Evolutionary conservation across 2,113 vertebrate genomes (phyloP), one percentile per base, ranked within the genome.

Genomic region (Triplophysa tibetana): DNA sequence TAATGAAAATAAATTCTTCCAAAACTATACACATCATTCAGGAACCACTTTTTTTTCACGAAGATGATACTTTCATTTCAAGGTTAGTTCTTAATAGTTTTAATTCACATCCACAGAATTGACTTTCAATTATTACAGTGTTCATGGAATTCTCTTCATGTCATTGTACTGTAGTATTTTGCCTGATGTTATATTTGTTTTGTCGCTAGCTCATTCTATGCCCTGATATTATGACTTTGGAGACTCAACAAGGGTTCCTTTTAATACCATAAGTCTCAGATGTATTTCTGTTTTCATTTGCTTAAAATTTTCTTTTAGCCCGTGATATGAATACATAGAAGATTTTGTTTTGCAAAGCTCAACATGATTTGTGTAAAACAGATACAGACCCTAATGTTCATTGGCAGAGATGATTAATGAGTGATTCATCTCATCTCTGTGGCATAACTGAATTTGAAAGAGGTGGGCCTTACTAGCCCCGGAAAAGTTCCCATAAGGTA

Each of bases 361-460:
- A 13, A 41, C 58, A 56, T 61, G 21, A 33, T 73, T 70, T 56
- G 48, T 65, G 48, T 72, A 73, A 69, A 73, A 29, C 56, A 61
- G 77, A 70, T 45, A 26, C 16, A 48, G 67, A 70, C 45, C 33
- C 58, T 80, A 70, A 62, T 60, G 23, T n/a, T 41, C 38, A 45
- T 54, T 58, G 61, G 65, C 69, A 80, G 69, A 72, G 41, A 38
- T 7, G 6, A 38, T 38, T 38, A 38, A 38, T 38, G 6, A 38
- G 33, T 65, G 78, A 80, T 73, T 80, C 73, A 80, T 73, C 23
- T 3, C 48, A 80, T 41, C 50, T 29, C 10, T 23, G n/a, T 72
- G 52, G 45, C 61, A 56, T 63, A 56, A 72, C 61, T 52, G 29
- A 63, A 43, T 63, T 26, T 65, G 48, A 52, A 70, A 21, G 69